Evolutionary conservation across 2,113 vertebrate species (phyloP).

Genomic region (Puma concolor): DNA sequence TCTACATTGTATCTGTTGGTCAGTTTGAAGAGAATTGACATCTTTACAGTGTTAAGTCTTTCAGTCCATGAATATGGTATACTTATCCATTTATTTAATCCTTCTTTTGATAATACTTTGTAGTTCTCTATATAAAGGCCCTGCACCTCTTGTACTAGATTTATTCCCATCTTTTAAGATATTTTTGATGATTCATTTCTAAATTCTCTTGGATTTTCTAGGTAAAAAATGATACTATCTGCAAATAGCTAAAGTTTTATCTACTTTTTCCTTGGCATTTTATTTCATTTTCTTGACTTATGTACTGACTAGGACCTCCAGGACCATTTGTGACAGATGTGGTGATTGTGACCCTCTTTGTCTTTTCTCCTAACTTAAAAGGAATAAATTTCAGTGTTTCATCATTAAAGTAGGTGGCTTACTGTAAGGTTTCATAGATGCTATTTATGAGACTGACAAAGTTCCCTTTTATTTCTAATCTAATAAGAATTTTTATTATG

Average conservation of each 20-base stretch:
- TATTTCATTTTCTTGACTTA: background rate
- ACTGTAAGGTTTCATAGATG: background rate
- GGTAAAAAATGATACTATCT: background rate
- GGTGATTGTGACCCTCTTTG: background rate
- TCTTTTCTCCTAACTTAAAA: background rate
- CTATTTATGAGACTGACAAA: background rate
- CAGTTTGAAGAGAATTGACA: background rate
- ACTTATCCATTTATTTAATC: background rate
- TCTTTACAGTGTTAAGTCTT: background rate
- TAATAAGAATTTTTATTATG: background rate
- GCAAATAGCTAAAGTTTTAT: background rate
- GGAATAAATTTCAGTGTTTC: background rate
- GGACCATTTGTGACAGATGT: background rate
- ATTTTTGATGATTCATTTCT: slow-evolving; percentile 7
- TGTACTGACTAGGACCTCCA: background rate
- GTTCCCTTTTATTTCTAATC: background rate
- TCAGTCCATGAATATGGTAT: background rate
- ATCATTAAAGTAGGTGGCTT: background rate
- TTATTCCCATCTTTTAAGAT: background rate
- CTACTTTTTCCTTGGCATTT: background rate
- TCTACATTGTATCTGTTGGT: background rate
- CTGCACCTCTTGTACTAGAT: background rate
- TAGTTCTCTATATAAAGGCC: background rate
- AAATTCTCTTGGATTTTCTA: background rate
- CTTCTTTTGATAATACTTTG: background rate